Evolutionary conservation across 2,113 vertebrate species (phyloP).

Genomic region (Pterophyllum scalare): DNA sequence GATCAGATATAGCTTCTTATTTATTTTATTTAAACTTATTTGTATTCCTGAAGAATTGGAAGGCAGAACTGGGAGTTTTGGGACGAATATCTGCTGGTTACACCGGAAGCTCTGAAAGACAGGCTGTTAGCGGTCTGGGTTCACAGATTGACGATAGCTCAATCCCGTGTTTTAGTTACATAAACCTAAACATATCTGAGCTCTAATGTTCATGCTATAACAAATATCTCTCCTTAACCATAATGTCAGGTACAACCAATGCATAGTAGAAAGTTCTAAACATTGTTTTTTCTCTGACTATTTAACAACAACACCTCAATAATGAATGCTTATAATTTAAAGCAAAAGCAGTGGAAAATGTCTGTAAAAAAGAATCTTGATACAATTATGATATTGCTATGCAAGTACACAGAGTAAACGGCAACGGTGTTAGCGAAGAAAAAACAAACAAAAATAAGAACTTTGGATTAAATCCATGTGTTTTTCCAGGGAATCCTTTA

Average conservation of each 20-base stretch:
- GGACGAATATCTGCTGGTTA: neutral
- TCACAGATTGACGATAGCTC: no score
- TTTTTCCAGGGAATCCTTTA: neutral
- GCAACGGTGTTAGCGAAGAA: no score
- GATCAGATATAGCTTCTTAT: no score
- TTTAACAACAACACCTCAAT: neutral
- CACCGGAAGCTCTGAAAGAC: neutral
- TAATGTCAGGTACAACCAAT: neutral
- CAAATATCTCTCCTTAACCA: no score
- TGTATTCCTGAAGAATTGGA: no score
- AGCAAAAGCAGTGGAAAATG: neutral
- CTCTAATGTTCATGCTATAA: neutral
- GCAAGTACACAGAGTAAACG: neutral
- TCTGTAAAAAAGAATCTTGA: neutral
- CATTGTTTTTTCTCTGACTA: neutral
- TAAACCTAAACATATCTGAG: neutral
- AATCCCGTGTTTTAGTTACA: neutral
- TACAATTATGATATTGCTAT: neutral
- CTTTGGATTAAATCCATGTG: no score
- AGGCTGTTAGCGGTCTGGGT: neutral
- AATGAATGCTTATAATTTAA: neutral
- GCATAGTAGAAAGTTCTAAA: neutral
- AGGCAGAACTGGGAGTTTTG: neutral
- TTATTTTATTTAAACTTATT: no score
- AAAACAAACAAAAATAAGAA: no score